Conservation (phyloP, 2,797 vertebrate genomes). For the Babyrousa celebensis region DNA sequence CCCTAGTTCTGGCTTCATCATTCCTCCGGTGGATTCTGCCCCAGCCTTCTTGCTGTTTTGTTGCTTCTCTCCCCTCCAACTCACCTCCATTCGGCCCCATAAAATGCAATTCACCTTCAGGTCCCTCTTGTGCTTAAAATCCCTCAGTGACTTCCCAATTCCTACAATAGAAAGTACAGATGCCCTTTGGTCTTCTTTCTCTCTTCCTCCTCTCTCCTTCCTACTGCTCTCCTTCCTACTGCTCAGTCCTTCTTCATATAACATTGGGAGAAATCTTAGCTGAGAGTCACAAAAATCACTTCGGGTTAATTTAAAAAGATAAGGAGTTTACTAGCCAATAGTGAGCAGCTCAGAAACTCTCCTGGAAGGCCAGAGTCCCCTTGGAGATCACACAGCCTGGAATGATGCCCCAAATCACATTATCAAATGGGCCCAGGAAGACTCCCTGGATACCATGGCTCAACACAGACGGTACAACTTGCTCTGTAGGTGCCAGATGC, state of each 20-base stretch:
- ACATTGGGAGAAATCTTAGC: neutral
- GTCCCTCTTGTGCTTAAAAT: neutral
- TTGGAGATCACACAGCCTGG: neutral
- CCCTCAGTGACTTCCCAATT: neutral
- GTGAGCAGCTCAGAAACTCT: neutral
- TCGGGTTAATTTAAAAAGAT: slow-evolving; percentile 11
- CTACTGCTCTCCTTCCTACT: neutral
- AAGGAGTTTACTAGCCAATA: neutral
- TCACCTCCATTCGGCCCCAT: neutral
- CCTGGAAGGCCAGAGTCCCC: neutral
- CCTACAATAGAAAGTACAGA: neutral
- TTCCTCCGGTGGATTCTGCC: neutral
- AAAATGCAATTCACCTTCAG: neutral
- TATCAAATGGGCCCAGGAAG: neutral
- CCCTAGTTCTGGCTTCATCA: neutral
- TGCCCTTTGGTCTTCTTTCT: neutral
- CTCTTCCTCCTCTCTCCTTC: neutral
- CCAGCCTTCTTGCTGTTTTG: neutral
- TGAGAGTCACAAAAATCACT: neutral
- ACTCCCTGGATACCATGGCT: neutral
- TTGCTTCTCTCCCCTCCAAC: neutral
- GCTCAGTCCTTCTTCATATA: neutral
- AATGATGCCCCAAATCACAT: neutral
- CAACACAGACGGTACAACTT: neutral
- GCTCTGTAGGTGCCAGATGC: neutral